A percentile compares a stretch with the other conserved stretches of the same genome.
Conservation (phyloP, 2,113 vertebrate genomes). For the Odontophorus gujanensis region DNA sequence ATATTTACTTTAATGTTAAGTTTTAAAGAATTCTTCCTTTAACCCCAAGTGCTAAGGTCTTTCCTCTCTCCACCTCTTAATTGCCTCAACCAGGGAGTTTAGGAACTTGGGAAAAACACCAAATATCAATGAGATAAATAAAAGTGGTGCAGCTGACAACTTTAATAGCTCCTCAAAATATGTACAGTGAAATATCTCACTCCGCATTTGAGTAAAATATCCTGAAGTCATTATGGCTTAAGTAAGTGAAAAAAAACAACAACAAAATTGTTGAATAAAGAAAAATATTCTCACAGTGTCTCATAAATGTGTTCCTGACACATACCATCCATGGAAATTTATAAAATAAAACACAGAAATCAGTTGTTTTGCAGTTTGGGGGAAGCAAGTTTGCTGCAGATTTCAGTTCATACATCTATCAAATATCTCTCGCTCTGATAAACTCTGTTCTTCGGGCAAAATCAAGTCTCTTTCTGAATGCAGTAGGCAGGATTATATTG, state of each 20-base stretch:
- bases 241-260: conserved; percentile 17
- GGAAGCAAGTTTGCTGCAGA: not conserved
- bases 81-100: not conserved
- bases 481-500: not conserved
- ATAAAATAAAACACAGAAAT: conserved; percentile 19
- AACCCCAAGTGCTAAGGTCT: not conserved
- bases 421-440: not conserved
- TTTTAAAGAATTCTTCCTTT: not conserved
- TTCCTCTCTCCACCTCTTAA: not conserved
- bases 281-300: not conserved
- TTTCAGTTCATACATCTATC: not conserved
- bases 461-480: not conserved
- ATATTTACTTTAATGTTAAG: not conserved
- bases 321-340: not conserved
- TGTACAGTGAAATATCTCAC: not conserved
- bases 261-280: not conserved
- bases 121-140: not conserved
- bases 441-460: not conserved
- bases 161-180: not conserved
- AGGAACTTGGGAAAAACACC: not conserved
- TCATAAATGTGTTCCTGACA: conserved; percentile 8
- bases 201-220: conserved; percentile 1
- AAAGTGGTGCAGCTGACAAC: conserved; percentile 14
- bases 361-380: conserved; percentile 1
- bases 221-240: not conserved